Evolutionary conservation across 2,888 invertebrate species (phyloP).

Genomic region (Mythimna pallens): DNA sequence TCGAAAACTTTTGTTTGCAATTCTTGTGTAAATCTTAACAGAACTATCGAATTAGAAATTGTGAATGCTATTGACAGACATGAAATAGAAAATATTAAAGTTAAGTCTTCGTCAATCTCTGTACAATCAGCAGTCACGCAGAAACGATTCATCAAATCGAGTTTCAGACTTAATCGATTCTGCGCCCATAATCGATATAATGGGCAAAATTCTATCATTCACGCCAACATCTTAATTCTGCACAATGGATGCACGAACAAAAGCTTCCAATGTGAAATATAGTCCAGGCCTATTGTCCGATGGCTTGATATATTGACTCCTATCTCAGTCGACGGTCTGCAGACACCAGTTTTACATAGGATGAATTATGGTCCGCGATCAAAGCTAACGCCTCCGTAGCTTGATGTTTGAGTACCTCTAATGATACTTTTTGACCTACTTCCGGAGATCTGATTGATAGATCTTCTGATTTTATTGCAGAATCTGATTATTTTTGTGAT

Average conservation of each 20-base stretch:
- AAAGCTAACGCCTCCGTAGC: conserved; percentile 36
- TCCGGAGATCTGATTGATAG: conserved; percentile 47
- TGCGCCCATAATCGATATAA: conserved; percentile 52
- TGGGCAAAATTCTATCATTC: conserved; percentile 59
- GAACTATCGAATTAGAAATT: conserved; percentile 17
- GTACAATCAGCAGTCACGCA: conserved; percentile 20
- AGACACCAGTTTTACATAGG: conserved; percentile 67
- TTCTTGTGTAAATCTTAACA: conserved; percentile 12
- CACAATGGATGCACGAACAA: conserved; percentile 73
- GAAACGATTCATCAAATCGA: conserved; percentile 47
- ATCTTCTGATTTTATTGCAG: conserved; percentile 34
- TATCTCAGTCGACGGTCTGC: conserved; percentile 54
- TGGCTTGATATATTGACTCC: conserved; percentile 74
- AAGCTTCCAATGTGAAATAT: conserved; percentile 73
- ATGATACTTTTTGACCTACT: conserved; percentile 49
- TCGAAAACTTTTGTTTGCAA: conserved; percentile 15
- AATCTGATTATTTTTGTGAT: conserved; percentile 26
- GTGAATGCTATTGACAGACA: conserved; percentile 3
- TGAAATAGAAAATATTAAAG: conserved; percentile 13
- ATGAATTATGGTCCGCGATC: conserved; percentile 61
- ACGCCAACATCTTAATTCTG: conserved; percentile 70
- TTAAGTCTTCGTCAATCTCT: neutral
- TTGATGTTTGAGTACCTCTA: conserved; percentile 46
- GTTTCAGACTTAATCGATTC: conserved; percentile 39
- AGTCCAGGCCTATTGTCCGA: conserved; percentile 73